Evolutionary conservation across 2,797 vertebrate genomes (phyloP).

Genomic region (Graptemys geographica): DNA sequence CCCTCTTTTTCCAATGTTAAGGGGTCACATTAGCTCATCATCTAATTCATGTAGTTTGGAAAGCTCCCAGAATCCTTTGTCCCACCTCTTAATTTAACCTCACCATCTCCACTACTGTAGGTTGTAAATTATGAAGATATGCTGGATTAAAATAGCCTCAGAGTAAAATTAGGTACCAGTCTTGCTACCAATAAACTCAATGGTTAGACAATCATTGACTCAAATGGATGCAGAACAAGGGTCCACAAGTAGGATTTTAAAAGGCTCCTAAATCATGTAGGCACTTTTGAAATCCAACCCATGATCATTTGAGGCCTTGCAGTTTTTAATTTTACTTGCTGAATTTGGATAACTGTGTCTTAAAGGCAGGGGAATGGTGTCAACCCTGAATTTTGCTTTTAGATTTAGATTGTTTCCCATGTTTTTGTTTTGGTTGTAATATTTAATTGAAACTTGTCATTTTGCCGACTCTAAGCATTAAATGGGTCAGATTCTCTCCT

Average conservation of each 20-base stretch:
- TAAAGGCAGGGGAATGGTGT: neutral
- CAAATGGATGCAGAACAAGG: neutral
- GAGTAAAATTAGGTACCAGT: neutral
- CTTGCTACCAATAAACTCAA: neutral
- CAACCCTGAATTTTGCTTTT: neutral
- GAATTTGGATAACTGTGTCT: neutral
- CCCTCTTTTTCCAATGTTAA: neutral
- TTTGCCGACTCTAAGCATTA: neutral
- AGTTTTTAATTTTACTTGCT: neutral
- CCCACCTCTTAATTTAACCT: neutral
- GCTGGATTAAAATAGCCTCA: accelerated
- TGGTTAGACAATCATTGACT: neutral
- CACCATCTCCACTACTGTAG: neutral
- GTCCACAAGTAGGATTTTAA: neutral
- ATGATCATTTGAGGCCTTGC: neutral
- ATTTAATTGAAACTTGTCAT: neutral
- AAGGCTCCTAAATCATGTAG: neutral
- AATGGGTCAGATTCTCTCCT: neutral
- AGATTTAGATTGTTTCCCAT: neutral
- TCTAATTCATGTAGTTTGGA: neutral
- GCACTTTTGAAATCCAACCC: neutral
- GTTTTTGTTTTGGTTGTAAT: neutral
- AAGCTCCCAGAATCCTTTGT: accelerated
- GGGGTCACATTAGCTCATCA: accelerated
- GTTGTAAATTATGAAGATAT: neutral